phyloP scores from a whole-genome alignment of 2,797 vertebrate species.

The Artibeus jamaicensis region DNA sequence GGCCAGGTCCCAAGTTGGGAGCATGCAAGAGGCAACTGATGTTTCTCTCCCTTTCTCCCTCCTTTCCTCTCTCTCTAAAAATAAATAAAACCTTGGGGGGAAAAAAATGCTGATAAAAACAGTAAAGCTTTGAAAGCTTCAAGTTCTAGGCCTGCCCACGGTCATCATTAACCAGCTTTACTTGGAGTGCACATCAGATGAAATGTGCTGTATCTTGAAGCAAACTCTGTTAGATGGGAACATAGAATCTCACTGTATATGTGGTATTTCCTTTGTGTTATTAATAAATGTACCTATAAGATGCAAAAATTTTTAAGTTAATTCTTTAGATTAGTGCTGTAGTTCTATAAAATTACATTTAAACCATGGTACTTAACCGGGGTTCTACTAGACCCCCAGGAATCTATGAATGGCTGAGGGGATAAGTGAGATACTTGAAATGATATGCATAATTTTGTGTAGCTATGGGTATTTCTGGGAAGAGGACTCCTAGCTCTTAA shows the following conservation, averaged over 20 bases:
- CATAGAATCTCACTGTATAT: background rate
- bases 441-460: background rate
- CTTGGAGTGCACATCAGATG: slow-evolving; percentile 39
- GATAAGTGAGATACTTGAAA: background rate
- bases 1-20: background rate
- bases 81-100: background rate
- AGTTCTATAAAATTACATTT: background rate
- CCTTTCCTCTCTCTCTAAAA: background rate
- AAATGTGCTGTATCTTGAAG: slow-evolving; percentile 51
- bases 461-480: background rate
- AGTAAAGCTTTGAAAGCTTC: slow-evolving; percentile 59
- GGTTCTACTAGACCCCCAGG: background rate
- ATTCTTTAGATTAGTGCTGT: background rate
- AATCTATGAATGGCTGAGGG: background rate
- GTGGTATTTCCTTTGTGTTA: slow-evolving; percentile 31
- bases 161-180: slow-evolving; percentile 74
- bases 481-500: background rate
- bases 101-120: slow-evolving; percentile 84
- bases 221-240: slow-evolving; percentile 38
- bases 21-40: background rate
- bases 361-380: background rate
- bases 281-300: slow-evolving; percentile 65
- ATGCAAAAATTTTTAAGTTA: background rate
- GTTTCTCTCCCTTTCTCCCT: background rate
- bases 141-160: slow-evolving; percentile 20